Evolutionary conservation across 2,888 invertebrate species (phyloP), one percentile per base, ranked within the genome.

Genomic region (Ceraclea dissimilis): DNA sequence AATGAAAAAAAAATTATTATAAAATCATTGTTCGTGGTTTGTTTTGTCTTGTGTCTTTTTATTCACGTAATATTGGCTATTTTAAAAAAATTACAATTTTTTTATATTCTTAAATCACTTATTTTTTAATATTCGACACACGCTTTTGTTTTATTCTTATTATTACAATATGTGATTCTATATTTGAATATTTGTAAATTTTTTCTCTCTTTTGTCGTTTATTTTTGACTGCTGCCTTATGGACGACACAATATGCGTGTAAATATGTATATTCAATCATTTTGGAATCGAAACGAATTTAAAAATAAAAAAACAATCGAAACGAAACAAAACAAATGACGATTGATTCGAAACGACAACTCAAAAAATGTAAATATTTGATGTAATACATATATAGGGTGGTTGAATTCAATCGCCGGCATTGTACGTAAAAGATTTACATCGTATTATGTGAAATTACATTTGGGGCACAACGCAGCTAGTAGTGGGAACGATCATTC

Each of bases 371-470:
- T 16, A 46, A 44, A 44, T 44, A 20, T n/a, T 20, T n/a, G 26
- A 26, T 26, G 10, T 26, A 26, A 26, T 6, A 26, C 26, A 26
- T 6, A 26, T 26, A n/a, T 26, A 77, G 78, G 82, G 80, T 82
- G 82, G 82, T 80, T 82, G 76, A 81, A 81, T 79, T 81, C 82
- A 70, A 74, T 83, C 73, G 80, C 82, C 71, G 82, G 82, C 74
- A 80, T 81, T 69, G 78, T 83, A 73, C 90, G 88, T 76, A 86
- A 88, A 73, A 83, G 88, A 69, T 88, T 90, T 73, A 85, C 88
- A 69, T 87, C 88, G 2, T 39, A 39, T 64, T 89, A 89, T 76
- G 86, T 88, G 68, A 89, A 89, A 78, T 81, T 88, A 73, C 86
- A 89, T 76, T 81, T 84, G 66, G 79, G 78, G 49, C 73, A 77